phyloP scores from a whole-genome alignment of 2,888 invertebrate genomes.

The Pyralis farinalis region DNA sequence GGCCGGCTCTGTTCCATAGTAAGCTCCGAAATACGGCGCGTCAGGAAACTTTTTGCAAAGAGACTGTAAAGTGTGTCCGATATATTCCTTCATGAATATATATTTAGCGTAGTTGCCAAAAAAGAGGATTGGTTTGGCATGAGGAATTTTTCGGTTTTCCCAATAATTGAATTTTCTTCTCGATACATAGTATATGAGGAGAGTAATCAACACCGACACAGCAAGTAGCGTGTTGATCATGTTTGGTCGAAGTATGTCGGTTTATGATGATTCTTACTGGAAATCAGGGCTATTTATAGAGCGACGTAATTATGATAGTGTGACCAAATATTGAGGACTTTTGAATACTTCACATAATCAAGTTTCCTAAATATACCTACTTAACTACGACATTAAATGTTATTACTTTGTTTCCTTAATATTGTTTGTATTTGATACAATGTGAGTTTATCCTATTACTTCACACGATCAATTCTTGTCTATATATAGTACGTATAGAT shows the following conservation, averaged over 20 bases:
- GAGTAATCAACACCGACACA: background rate
- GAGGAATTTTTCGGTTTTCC: slow-evolving; percentile 26
- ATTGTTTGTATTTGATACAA: no score
- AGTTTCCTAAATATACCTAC: no score
- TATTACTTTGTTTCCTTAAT: no score
- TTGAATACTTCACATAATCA: no score
- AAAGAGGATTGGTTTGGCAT: slow-evolving; percentile 23
- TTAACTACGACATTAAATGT: no score
- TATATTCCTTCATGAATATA: slow-evolving; percentile 22
- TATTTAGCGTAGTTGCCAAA: slow-evolving; percentile 32
- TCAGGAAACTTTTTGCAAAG: slow-evolving; percentile 27
- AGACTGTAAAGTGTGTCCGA: slow-evolving; percentile 14
- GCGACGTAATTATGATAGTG: no score
- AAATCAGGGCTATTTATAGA: no score
- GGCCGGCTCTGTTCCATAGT: slow-evolving; percentile 21
- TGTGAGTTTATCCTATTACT: no score
- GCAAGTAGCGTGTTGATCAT: background rate
- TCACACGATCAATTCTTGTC: no score
- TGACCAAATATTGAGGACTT: no score
- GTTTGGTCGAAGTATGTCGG: background rate
- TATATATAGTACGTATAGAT: no score
- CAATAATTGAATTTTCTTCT: slow-evolving; percentile 27
- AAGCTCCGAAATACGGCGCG: slow-evolving; percentile 34
- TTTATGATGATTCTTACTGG: no score
- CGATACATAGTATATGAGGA: slow-evolving; percentile 3